Evolutionary conservation across 2,888 invertebrate species (phyloP).

Genomic region (Abrostola tripartita): DNA sequence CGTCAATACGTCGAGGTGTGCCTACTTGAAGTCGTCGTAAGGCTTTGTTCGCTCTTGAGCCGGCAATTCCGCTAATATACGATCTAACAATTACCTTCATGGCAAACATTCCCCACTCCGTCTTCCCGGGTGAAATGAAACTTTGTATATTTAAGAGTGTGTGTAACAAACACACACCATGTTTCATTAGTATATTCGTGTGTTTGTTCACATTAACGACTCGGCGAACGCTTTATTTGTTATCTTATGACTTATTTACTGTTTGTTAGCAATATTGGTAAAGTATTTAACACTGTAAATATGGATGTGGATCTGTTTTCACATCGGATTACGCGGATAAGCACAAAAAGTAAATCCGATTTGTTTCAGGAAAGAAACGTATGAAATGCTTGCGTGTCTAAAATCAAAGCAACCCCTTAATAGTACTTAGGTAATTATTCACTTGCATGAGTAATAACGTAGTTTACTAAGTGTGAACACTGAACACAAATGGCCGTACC

Average conservation of each 20-base stretch:
- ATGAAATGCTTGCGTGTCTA: conserved; percentile 34
- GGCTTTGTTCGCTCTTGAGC: conserved; percentile 51
- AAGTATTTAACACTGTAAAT: conserved; percentile 38
- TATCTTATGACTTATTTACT: conserved; percentile 67
- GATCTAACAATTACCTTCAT: conserved; percentile 70
- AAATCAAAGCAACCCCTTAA: conserved; percentile 34
- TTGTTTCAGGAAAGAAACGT: conserved; percentile 30
- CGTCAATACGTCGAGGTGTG: conserved; percentile 46
- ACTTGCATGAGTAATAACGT: conserved; percentile 43
- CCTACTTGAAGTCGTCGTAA: conserved; percentile 45
- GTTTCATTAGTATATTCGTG: conserved; percentile 62
- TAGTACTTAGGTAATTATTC: conserved; percentile 34
- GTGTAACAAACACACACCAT: conserved; percentile 57
- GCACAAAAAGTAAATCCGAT: conserved; percentile 24
- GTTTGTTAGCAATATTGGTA: conserved; percentile 48
- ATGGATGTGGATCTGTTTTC: conserved; percentile 37
- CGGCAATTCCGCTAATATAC: conserved; percentile 68
- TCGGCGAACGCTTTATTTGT: conserved; percentile 55
- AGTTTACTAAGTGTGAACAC: conserved; percentile 33
- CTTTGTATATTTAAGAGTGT: conserved; percentile 63
- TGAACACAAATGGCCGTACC: conserved; percentile 20
- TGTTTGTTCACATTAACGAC: conserved; percentile 66
- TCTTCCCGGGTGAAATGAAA: conserved; percentile 59
- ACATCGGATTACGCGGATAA: conserved; percentile 22
- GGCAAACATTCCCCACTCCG: conserved; percentile 65